Percentiles rank a stretch among this genome's conserved stretches.
phyloP scores from a whole-genome alignment of 1,140 invertebrate species.

The Drosophila tsacasi region DNA sequence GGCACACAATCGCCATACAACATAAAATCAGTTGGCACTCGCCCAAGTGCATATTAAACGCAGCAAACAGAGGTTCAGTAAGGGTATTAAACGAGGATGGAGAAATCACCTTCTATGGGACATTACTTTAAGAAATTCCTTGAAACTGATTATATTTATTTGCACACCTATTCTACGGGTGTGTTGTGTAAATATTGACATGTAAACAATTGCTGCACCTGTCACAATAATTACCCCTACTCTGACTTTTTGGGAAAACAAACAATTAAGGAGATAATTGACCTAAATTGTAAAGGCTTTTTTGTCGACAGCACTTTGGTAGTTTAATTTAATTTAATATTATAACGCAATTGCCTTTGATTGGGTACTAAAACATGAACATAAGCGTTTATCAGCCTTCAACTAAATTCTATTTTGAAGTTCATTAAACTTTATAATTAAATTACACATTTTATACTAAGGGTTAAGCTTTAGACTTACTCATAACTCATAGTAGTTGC shows the following conservation, averaged over 20 bases:
- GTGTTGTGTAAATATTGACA: slow-evolving; percentile 15
- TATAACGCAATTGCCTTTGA: background rate
- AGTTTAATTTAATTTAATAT: background rate
- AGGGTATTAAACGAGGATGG: slow-evolving; percentile 11
- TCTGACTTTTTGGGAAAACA: background rate
- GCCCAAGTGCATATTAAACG: slow-evolving; percentile 71
- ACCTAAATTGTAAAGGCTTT: slow-evolving; percentile 4
- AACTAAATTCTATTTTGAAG: no score
- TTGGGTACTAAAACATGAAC: background rate
- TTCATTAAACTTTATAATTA: no score
- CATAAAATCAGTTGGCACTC: slow-evolving; percentile 68
- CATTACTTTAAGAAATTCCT: background rate
- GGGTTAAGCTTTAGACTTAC: background rate
- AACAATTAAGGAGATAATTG: slow-evolving; percentile 33
- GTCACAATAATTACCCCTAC: slow-evolving; percentile 16
- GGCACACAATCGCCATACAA: slow-evolving; percentile 34
- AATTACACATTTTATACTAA: background rate
- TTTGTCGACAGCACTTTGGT: background rate
- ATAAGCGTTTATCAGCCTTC: background rate
- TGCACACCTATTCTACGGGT: background rate
- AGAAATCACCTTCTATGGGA: background rate
- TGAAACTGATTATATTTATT: slow-evolving; percentile 1
- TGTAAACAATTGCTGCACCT: background rate
- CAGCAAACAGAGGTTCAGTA: slow-evolving; percentile 9
- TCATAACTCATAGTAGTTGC: background rate